These are phyloP conservation scores for Leuctra nigra DNA, from an alignment of 2,888 invertebrate genomes.

Conservation along the genomic window DNA sequence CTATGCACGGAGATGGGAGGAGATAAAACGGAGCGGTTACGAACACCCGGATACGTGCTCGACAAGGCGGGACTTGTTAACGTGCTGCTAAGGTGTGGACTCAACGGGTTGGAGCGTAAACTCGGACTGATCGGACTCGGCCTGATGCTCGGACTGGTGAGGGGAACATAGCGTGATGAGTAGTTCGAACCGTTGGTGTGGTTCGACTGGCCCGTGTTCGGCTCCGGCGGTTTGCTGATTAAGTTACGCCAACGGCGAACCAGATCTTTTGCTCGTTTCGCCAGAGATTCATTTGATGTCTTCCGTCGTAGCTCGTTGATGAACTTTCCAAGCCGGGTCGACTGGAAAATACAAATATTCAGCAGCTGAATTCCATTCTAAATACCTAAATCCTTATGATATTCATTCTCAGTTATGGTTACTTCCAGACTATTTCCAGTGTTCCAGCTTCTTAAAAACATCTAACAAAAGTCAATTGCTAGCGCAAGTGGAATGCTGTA, in stretches of 20 bases:
- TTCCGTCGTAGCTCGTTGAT: slow-evolving; percentile 87
- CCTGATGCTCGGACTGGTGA: slow-evolving; percentile 34
- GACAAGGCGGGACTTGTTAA: slow-evolving; percentile 24
- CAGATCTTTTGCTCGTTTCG: slow-evolving; percentile 84
- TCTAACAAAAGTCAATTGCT: no score
- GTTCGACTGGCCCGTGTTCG: slow-evolving; percentile 30
- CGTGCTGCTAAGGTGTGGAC: slow-evolving; percentile 32
- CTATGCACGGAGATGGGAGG: slow-evolving; percentile 41
- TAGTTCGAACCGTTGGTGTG: slow-evolving; percentile 37
- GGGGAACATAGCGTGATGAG: slow-evolving; percentile 6
- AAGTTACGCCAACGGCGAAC: slow-evolving; percentile 89
- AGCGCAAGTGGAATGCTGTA: no score
- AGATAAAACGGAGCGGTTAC: slow-evolving; percentile 36
- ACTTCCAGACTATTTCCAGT: no score
- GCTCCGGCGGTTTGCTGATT: slow-evolving; percentile 53
- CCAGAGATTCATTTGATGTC: slow-evolving; percentile 75
- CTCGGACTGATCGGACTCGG: slow-evolving; percentile 9
- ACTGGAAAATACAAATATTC: no score
- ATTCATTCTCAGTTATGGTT: no score
- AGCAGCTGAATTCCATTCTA: no score
- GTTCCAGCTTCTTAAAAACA: no score
- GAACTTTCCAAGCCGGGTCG: slow-evolving; percentile 89
- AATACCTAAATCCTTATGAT: no score
- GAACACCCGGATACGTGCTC: neutral
- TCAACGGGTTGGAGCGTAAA: slow-evolving; percentile 33